Conservation (phyloP, 2,888 invertebrate genomes). For the Drosophila rubida region DNA sequence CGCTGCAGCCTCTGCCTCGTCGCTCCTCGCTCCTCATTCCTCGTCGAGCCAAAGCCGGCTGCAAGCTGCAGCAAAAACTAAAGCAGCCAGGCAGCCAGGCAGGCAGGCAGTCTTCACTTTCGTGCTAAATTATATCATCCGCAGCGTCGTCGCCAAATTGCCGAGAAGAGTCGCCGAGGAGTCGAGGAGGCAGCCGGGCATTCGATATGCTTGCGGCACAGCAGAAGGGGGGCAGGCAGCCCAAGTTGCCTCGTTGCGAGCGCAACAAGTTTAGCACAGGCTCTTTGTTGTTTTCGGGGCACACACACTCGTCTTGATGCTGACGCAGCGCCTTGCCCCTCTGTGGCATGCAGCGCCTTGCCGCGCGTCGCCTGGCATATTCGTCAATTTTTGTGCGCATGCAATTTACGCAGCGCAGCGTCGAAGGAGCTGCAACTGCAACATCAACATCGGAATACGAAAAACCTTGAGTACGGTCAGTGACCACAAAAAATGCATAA, state of each 20-base stretch:
- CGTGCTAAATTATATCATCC: constrained; percentile 77
- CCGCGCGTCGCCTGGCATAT: constrained; percentile 76
- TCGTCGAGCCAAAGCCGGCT: constrained; percentile 69
- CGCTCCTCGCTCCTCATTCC: no score
- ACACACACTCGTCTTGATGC: constrained; percentile 62
- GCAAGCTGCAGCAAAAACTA: constrained; percentile 38
- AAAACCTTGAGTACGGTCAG: constrained; percentile 84
- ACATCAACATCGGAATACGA: constrained; percentile 73
- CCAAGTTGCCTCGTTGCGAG: constrained; percentile 44
- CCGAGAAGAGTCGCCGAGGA: constrained; percentile 22
- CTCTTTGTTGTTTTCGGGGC: constrained; percentile 59
- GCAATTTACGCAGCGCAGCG: constrained; percentile 81
- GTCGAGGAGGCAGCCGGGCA: constrained; percentile 21
- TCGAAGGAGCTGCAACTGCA: constrained; percentile 48
- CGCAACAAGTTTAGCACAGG: constrained; percentile 73
- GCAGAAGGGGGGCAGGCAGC: constrained; percentile 21
- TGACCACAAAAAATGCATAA: constrained; percentile 83
- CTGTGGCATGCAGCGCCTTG: constrained; percentile 34
- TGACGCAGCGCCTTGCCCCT: constrained; percentile 30
- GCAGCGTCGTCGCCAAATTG: constrained; percentile 56
- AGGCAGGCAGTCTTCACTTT: constrained; percentile 68
- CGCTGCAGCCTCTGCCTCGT: constrained; percentile 7
- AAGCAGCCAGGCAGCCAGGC: neutral
- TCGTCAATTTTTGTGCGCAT: constrained; percentile 81
- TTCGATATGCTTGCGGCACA: constrained; percentile 19